Evolutionary conservation across 1,140 invertebrate species (phyloP).

Genomic region (Musca domestica): DNA sequence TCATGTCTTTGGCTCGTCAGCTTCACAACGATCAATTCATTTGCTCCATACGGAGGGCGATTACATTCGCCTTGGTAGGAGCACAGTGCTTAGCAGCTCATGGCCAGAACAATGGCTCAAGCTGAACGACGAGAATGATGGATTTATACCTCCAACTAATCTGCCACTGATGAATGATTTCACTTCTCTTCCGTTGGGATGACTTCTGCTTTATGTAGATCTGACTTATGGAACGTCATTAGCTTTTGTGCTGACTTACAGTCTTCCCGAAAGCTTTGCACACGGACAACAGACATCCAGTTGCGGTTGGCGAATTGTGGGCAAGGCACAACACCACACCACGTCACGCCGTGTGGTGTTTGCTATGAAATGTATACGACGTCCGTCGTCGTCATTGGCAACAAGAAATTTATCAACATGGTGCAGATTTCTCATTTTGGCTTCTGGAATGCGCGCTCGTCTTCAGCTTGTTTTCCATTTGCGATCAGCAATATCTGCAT

Average conservation of each 20-base stretch:
- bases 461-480: conserved; percentile 2
- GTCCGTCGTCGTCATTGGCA: conserved; percentile 13
- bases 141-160: conserved; percentile 54
- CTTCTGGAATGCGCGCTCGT: conserved; percentile 50
- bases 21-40: conserved; percentile 36
- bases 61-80: neutral
- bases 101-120: conserved; percentile 35
- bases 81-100: neutral
- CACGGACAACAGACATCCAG: neutral
- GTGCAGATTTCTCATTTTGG: conserved; percentile 52
- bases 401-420: conserved; percentile 42
- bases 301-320: neutral
- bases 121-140: conserved; percentile 54
- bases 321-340: neutral
- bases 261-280: conserved; percentile 9
- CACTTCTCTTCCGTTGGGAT: conserved; percentile 8
- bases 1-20: conserved; percentile 52
- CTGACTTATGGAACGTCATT: conserved; percentile 22
- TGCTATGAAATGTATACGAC: conserved; percentile 8
- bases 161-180: conserved; percentile 52
- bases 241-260: conserved; percentile 18
- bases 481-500: neutral
- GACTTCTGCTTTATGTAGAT: conserved; percentile 15
- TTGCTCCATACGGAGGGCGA: neutral
- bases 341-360: conserved; percentile 27